Evolutionary conservation across 2,797 vertebrate genomes (phyloP).

Genomic region (Rhodeus uyekii): DNA sequence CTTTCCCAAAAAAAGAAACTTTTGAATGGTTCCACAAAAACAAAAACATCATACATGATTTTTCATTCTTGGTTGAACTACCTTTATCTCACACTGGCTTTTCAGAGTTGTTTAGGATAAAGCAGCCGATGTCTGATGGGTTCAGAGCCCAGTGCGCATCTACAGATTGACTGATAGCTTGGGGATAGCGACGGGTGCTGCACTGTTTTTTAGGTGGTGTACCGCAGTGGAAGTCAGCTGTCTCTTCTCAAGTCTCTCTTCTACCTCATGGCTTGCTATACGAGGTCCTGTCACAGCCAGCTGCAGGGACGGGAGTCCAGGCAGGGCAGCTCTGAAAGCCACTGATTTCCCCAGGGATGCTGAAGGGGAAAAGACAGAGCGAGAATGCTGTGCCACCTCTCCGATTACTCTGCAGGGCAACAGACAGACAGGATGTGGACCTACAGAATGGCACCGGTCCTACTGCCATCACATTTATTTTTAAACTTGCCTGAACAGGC

Average conservation of each 20-base stretch:
- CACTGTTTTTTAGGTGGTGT: slow-evolving; percentile 13
- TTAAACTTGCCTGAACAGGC: slow-evolving; percentile 49
- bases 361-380: slow-evolving; percentile 26
- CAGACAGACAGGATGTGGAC: slow-evolving; percentile 39
- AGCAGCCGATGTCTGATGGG: neutral
- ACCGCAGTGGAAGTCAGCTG: slow-evolving; percentile 26
- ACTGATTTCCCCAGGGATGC: slow-evolving; percentile 73
- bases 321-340: slow-evolving; percentile 65
- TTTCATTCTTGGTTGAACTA: neutral
- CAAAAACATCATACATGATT: neutral
- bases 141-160: slow-evolving; percentile 13
- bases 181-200: neutral
- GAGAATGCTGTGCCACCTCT: slow-evolving; percentile 64
- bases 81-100: neutral
- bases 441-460: slow-evolving; percentile 55
- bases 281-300: slow-evolving; percentile 61
- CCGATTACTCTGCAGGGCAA: slow-evolving; percentile 67
- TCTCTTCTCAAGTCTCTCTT: slow-evolving; percentile 42
- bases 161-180: slow-evolving; percentile 7
- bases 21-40: neutral
- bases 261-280: slow-evolving; percentile 4
- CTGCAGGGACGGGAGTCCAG: slow-evolving; percentile 56
- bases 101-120: neutral
- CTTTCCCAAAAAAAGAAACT: neutral
- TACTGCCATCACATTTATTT: slow-evolving; percentile 53